Evolutionary conservation across 2,888 invertebrate genomes (phyloP), one percentile per base, ranked within the genome.

Genomic region (Fragum fragum): DNA sequence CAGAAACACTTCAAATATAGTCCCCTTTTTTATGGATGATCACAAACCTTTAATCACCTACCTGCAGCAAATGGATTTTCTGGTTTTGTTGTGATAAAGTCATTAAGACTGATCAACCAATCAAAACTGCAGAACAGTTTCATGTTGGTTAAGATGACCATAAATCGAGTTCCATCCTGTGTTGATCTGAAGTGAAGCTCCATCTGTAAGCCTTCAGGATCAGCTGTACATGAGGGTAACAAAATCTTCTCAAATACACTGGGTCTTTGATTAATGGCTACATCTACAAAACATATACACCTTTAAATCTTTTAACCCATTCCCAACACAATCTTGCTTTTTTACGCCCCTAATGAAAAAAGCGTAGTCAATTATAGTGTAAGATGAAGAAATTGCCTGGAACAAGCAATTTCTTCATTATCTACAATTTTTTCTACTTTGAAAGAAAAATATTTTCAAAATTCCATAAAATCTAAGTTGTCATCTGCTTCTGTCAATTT

Each of bases 121-220:
- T 98, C 98, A 90, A 98, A 95, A 85, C 99, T 97, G 0, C 98
- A 97, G 96, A 99, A 98, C 77, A 99, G 95, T 53, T 98, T 96
- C 98, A 99, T 98, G 94, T 98, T 98, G 95, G 99, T 98, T 73
- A 99, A 95, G 63, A 99, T 95, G 83, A 99, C 96, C 1, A 98
- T 98, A 91, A 98, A 98, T 87, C 97, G 97, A 0, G 96, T 96
- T 26, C 96, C 96, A 73, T 94, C 90, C 96, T 96, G 66, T 94
- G 96, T 73, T 96, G 96, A 94, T 95, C 95, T 88, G 88, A 94
- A 95, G 88, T 95, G 95, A 42, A 95, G 92, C 90, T 95, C 95
- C 82, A 95, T 94, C 92, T 95, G 95, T 18, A 95, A 90, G 21
- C 90, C 87, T n/a, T 85, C 82, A 16, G 76, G 73, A 5, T 83